Evolutionary conservation across 2,113 vertebrate genomes (phyloP).

Genomic region (Phalacrocorax aristotelis): DNA sequence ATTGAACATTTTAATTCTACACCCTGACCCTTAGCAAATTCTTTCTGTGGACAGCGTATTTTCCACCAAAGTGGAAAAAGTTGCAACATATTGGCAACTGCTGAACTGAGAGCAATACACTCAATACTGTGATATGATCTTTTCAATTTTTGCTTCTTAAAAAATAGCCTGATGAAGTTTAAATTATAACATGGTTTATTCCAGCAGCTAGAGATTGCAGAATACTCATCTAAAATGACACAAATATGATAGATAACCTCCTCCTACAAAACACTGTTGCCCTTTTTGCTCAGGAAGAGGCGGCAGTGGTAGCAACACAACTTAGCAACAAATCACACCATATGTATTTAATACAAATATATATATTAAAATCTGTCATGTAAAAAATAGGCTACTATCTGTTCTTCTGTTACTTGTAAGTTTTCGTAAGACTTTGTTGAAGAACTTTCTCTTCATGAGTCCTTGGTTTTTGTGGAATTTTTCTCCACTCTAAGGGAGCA

Average conservation of each 20-base stretch:
- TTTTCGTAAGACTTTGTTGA: constrained; percentile 3
- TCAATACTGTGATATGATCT: background rate
- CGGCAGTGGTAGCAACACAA: background rate
- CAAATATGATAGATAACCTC: background rate
- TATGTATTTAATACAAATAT: constrained; percentile 43
- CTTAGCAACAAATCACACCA: constrained; percentile 4
- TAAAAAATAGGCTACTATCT: background rate
- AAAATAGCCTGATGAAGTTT: background rate
- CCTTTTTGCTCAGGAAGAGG: constrained; percentile 10
- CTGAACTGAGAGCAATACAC: background rate
- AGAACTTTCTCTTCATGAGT: background rate
- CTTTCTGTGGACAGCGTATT: background rate
- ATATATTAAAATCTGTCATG: background rate
- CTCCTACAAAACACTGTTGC: background rate
- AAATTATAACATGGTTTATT: background rate
- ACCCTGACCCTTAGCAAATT: background rate
- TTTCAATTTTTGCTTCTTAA: background rate
- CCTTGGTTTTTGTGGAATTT: background rate
- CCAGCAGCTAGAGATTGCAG: background rate
- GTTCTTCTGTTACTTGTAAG: constrained; percentile 4
- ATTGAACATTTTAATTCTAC: background rate
- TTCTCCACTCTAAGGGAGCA: background rate
- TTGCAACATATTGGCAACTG: background rate
- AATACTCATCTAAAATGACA: background rate
- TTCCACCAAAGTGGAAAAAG: background rate